Evolutionary conservation across 2,113 vertebrate species (phyloP), one percentile per base, ranked within the genome.

Genomic region (Eudyptes chrysolophus): DNA sequence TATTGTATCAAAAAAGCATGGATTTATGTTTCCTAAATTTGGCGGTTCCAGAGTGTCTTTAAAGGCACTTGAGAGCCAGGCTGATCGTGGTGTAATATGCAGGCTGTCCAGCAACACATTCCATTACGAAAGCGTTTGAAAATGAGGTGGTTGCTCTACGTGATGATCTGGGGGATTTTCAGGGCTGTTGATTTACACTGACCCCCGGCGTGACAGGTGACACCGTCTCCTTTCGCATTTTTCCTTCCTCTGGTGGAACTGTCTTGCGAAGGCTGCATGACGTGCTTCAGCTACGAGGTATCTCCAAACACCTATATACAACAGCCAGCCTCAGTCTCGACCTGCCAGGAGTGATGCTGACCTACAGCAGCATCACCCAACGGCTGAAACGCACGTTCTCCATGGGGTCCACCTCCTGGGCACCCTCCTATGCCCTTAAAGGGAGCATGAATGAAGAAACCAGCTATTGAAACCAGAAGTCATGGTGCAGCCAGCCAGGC

Each of bases 281-380:
- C 1, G 5, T 4, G 8, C 34, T 88, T 38, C 49, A 40, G 40
- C 49, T 55, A 13, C 2, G 1, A 69, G 40, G 7, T n/a, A 15
- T 26, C 62, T 48, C 64, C 71, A n/a, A 25, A 30, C 13, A 0
- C 21, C 22, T 13, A 1, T 2, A 2, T 5, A 22, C 25, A 21
- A 18, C 3, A n/a, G 13, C 12, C 20, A 5, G 10, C 20, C 32
- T 6, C 34, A 7, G 18, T 19, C 72, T 36, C 1, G 0, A 48
- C 48, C 79, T 40, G 48, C 57, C 74, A 17, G 36, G 13, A 58
- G 52, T 1, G 42, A 42, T 42, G 42, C 42, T 42, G 42, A 42
- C 42, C 42, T 42, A 42, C 42, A 42, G 42, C 42, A 42, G 42
- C 42, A 42, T 42, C 42, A 42, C 42, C 42, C 42, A 42, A 42